These are phyloP conservation scores for Monoplex corrugatus DNA, from an alignment of 2,888 invertebrate species.

Conservation along the genomic window DNA sequence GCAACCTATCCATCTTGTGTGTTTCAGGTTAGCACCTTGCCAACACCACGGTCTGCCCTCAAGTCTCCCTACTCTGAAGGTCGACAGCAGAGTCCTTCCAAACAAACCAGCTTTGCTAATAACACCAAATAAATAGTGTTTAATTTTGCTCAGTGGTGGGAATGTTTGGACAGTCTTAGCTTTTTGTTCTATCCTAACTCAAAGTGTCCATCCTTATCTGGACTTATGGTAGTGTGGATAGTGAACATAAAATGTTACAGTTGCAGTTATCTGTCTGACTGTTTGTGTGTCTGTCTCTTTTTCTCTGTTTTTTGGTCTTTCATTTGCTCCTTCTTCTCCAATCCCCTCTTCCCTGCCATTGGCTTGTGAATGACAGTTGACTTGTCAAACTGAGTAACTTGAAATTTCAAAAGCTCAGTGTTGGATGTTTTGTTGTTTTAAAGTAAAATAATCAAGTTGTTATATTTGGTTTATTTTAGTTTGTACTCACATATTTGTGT, in stretches of 20 bases:
- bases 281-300: neutral
- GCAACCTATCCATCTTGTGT: neutral
- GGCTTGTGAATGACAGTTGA: neutral
- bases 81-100: neutral
- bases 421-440: too few species aligned
- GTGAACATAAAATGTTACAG: neutral
- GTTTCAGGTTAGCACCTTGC: neutral
- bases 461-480: too few species aligned
- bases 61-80: neutral
- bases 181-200: too few species aligned
- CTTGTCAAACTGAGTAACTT: too few species aligned
- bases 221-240: neutral
- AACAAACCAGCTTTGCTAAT: neutral
- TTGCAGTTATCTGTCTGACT: neutral
- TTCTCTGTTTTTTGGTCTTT: conserved; percentile 37
- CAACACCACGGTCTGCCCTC: neutral
- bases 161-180: neutral
- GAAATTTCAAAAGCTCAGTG: too few species aligned
- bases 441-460: too few species aligned
- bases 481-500: neutral
- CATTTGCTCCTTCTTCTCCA: neutral
- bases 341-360: neutral
- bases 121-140: neutral
- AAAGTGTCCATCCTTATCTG: too few species aligned
- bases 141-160: neutral